Conservation (phyloP, 2,888 invertebrate species). For the Lepidocyrtoides sp. region DNA sequence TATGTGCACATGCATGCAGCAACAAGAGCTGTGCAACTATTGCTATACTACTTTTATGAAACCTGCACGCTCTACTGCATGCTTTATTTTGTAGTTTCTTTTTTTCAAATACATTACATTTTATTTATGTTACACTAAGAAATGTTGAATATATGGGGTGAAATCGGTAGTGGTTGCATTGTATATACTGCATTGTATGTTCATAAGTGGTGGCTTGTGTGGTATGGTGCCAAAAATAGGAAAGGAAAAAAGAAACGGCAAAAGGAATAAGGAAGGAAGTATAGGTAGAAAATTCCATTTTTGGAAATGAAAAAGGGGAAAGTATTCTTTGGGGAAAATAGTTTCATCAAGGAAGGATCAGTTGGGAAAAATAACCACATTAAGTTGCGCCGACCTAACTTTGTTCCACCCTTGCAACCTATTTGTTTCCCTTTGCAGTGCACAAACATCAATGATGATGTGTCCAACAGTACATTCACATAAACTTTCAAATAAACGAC, state of each 20-base stretch:
- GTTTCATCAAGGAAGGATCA: conserved; percentile 80
- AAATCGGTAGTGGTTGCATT: conserved; percentile 15
- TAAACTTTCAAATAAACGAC: conserved; percentile 60
- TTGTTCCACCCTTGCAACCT: conserved; percentile 74
- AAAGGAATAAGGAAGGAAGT: conserved; percentile 41
- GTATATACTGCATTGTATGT: background rate
- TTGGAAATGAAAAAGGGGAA: conserved; percentile 71
- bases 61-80: conserved; percentile 25
- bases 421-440: conserved; percentile 65
- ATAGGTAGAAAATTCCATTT: conserved; percentile 72
- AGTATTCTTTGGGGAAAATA: conserved; percentile 78
- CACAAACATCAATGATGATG: conserved; percentile 44
- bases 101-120: conserved; percentile 32
- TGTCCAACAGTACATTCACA: conserved; percentile 52
- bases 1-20: background rate
- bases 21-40: background rate
- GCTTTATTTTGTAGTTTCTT: conserved; percentile 53
- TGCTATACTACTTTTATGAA: background rate
- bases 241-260: conserved; percentile 38
- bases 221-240: conserved; percentile 54
- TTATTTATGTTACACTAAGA: conserved; percentile 42
- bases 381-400: conserved; percentile 72
- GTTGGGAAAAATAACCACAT: conserved; percentile 79
- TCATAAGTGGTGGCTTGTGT: background rate
- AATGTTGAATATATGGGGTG: background rate